Evolutionary conservation across 1,140 invertebrate species (phyloP).

Genomic region (Drosophila trapezifrons): DNA sequence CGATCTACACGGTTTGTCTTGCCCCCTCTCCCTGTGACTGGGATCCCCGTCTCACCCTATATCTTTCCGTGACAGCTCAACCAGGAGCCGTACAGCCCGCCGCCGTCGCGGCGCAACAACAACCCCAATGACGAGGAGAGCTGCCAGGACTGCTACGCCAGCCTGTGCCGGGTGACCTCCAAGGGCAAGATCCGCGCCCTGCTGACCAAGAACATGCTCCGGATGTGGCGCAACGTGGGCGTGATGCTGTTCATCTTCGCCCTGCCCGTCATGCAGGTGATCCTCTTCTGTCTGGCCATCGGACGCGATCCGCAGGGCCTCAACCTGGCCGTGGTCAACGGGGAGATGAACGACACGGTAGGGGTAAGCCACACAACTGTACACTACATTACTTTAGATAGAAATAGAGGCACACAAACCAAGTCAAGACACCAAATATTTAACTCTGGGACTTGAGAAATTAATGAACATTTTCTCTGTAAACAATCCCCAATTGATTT

Average conservation of each 20-base stretch:
- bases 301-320: conserved; percentile 95
- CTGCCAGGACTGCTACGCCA: conserved; percentile 78
- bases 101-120: conserved; percentile 71
- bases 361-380: conserved; percentile 31
- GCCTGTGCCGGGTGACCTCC: conserved; percentile 85
- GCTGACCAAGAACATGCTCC: conserved; percentile 95
- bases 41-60: not conserved
- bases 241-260: conserved; percentile 96
- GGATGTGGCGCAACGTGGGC: conserved; percentile 96
- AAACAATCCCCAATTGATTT: not conserved
- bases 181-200: conserved; percentile 91
- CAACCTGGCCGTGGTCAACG: conserved; percentile 93
- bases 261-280: conserved; percentile 96
- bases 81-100: conserved; percentile 79
- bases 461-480: no score
- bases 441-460: not conserved
- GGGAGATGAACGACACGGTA: conserved; percentile 88
- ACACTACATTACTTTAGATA: not conserved
- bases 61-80: conserved; percentile 57
- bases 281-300: conserved; percentile 97
- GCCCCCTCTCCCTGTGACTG: no score
- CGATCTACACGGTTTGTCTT: conserved; percentile 84
- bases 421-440: not conserved
- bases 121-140: conserved; percentile 81
- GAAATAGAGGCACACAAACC: not conserved